Base-by-base conservation (phyloP, 2,888 invertebrate species). In the Podotricha telesiphe region DNA sequence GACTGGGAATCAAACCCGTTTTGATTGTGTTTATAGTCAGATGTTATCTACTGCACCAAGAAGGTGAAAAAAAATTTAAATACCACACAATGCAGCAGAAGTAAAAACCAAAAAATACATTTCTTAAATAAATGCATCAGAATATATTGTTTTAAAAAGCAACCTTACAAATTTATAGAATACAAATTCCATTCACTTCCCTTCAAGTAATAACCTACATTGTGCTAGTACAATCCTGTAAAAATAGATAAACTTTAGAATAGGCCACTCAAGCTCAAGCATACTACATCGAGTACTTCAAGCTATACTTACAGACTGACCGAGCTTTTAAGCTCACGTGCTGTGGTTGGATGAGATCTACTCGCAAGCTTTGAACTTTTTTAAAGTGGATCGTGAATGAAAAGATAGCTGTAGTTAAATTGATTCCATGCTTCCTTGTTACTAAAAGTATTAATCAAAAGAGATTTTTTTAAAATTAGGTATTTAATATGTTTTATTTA, bases 231-330 rank as follows among this genome's bases (percentile, higher is more conserved):
- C 53, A 53, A 34, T 53, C 22, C 42, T 66, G 50, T 40, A 58
- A 66, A 66, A 45, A 58, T 40, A 59, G 62, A 66, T 47, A 66
- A 59, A 59, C 48, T 58, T 53, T 28, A 61, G 65, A 65, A 61
- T 51, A 65, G 69, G 65, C 61, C 42, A 61, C 65, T 69, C 45
- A 50, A 65, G 20, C 58, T 62, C 48, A 62, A 62, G 62, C 62
- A 28, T 48, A 47, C 62, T 62, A 58, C 42, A 62, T 59, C 42
- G 63, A 59, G 55, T 55, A 65, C 66, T 71, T 47, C 37, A 59
- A 68, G 71, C 65, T 51, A 53, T 59, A 67, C 67, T 67, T 67
- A 67, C 51, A 65, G 22, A 71, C 68, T 71, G 68, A 63, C 68
- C 71, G 50, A 53, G 71, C 68, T 71, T 71, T 68, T 68, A 63